Base-by-base conservation (phyloP, 2,888 invertebrate species). In the Lepidochitona cinerea region DNA sequence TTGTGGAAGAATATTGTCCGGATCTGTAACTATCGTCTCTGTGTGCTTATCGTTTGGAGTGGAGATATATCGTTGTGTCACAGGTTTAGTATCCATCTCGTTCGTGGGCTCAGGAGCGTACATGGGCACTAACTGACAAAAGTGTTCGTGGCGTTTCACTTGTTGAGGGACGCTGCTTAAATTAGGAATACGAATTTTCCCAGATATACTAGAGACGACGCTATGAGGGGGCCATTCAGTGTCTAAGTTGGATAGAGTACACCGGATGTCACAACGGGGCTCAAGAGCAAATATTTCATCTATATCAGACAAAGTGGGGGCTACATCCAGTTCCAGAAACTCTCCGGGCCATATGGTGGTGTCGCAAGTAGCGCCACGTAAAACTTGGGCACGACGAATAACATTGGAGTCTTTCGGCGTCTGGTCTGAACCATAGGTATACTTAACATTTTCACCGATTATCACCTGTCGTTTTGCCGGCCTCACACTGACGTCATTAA, bases 401-500 rank as follows among this genome's bases (percentile, higher is more conserved):
- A n/a, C n/a, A n/a, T n/a, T n/a, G n/a, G n/a, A n/a, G n/a, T n/a
- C n/a, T n/a, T n/a, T n/a, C n/a, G n/a, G n/a, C n/a, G n/a, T n/a
- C n/a, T n/a, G n/a, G n/a, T n/a, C n/a, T n/a, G n/a, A n/a, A n/a
- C n/a, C n/a, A n/a, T n/a, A n/a, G n/a, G n/a, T n/a, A n/a, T n/a
- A n/a, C n/a, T n/a, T n/a, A n/a, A n/a, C n/a, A n/a, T n/a, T n/a
- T n/a, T 70, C 1, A n/a, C n/a, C n/a, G n/a, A n/a, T n/a, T n/a
- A n/a, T n/a, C n/a, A 80, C 70, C 68, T 73, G 54, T 37, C 72
- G 74, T 49, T 73, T 78, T 14, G 77, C 72, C 2, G 78, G 78
- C 7, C 78, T 72, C n/a, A 81, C 65, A 5, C 72, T 26, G 37
- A 83, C 74, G 37, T 80, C 83, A 75, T 81, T 83, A 12, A 12